Conservation (phyloP, 2,888 invertebrate genomes). For the Plemyria rubiginata region DNA sequence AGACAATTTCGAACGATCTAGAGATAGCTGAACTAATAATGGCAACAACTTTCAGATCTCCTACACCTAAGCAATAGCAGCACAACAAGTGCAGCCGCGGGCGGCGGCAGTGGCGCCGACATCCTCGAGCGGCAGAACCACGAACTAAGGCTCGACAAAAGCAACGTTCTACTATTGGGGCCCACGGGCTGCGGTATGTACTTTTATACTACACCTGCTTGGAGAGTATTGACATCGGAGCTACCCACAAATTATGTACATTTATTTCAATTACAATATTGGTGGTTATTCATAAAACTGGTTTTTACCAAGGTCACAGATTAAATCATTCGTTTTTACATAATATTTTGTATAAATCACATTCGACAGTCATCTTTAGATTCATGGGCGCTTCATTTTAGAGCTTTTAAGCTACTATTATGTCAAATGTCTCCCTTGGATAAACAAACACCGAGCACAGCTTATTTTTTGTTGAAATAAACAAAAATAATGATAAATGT, state of each 20-base stretch:
- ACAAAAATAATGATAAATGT: too few relatives aligned
- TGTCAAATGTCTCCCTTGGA: too few relatives aligned
- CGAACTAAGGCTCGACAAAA: constrained; percentile 95
- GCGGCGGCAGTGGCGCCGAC: constrained; percentile 84
- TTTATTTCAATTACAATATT: constrained; percentile 7
- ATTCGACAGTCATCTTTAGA: constrained; percentile 1
- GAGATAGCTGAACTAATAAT: too few relatives aligned
- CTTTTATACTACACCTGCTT: too few relatives aligned
- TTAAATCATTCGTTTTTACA: constrained; percentile 12
- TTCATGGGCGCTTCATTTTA: not conserved
- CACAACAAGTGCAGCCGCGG: constrained; percentile 50
- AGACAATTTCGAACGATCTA: too few relatives aligned
- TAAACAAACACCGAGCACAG: too few relatives aligned
- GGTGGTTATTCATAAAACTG: constrained; percentile 13
- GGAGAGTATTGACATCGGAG: constrained; percentile 7
- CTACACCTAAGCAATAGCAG: constrained; percentile 90
- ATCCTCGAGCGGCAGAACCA: constrained; percentile 92
- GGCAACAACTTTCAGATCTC: constrained; percentile 86
- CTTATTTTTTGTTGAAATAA: too few relatives aligned
- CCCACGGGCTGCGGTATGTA: constrained; percentile 97
- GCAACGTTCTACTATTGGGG: constrained; percentile 97
- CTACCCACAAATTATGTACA: constrained; percentile 10
- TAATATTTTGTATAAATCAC: constrained; percentile 21
- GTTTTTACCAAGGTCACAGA: constrained; percentile 26
- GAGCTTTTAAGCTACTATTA: too few relatives aligned